Conservation (phyloP, 2,888 invertebrate genomes). For the Dascillus cervinus region DNA sequence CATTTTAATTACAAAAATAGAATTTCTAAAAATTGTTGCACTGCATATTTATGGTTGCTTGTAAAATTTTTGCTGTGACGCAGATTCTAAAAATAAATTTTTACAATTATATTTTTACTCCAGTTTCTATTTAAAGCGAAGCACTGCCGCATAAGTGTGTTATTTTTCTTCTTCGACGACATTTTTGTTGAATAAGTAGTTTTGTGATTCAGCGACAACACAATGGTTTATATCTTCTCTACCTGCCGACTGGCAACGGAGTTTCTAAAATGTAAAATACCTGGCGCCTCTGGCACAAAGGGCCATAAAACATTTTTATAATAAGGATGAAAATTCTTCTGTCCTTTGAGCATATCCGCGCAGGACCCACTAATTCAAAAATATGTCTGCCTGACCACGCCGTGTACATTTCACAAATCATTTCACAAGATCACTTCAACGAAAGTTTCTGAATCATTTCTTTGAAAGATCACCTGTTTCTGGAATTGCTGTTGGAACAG, state of each 20-base stretch:
- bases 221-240: conserved; percentile 15
- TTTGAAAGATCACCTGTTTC: too few relatives aligned
- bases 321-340: conserved; percentile 8
- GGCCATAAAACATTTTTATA: conserved; percentile 18
- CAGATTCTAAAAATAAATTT: background rate
- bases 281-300: conserved; percentile 20
- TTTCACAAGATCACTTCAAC: conserved; percentile 20
- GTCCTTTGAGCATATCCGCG: conserved; percentile 9
- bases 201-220: conserved; percentile 11
- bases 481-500: too few relatives aligned
- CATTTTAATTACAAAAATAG: too few relatives aligned
- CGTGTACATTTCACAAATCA: conserved; percentile 19
- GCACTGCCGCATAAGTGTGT: background rate
- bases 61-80: background rate
- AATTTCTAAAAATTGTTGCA: too few relatives aligned
- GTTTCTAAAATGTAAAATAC: conserved; percentile 19
- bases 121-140: background rate
- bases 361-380: conserved; percentile 10
- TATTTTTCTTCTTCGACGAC: conserved; percentile 3
- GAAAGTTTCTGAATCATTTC: too few relatives aligned
- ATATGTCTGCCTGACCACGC: conserved; percentile 6
- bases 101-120: background rate
- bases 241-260: conserved; percentile 8
- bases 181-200: conserved; percentile 9
- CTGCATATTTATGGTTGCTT: too few relatives aligned